These are phyloP conservation scores for Leptopilina drosophilae DNA, from an alignment of 2,888 invertebrate species.

Conservation along the genomic window DNA sequence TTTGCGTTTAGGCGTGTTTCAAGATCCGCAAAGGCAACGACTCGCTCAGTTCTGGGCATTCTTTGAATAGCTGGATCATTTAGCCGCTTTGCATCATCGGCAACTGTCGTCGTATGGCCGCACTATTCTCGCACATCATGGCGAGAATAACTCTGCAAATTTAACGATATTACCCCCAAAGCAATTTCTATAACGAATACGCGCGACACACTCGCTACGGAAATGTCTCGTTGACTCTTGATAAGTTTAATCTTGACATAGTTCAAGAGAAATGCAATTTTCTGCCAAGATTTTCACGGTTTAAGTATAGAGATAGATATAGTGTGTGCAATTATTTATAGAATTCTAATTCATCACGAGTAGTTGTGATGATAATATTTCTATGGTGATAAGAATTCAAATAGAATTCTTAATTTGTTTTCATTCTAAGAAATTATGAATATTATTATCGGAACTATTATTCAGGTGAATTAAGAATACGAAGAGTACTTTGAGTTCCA, in stretches of 20 bases:
- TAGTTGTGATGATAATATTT: no score
- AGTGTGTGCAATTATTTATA: not conserved
- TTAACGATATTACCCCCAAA: constrained; percentile 20
- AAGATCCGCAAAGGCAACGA: constrained; percentile 49
- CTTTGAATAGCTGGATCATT: constrained; percentile 42
- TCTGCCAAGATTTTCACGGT: not conserved
- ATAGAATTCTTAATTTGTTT: no score
- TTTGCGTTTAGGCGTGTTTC: constrained; percentile 48
- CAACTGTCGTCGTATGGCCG: constrained; percentile 9
- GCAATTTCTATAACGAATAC: constrained; percentile 7
- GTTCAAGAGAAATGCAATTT: constrained; percentile 5
- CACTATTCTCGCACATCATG: not conserved
- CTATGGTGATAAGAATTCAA: no score
- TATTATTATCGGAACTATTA: no score
- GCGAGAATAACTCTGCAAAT: constrained; percentile 37
- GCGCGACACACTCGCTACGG: constrained; percentile 21
- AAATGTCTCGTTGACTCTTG: constrained; percentile 36
- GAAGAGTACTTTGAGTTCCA: no score
- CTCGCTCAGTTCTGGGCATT: constrained; percentile 52
- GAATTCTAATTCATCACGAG: not conserved
- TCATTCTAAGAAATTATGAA: no score
- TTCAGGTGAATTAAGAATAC: no score
- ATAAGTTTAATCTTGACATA: constrained; percentile 37
- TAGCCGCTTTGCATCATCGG: constrained; percentile 40
- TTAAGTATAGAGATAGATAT: no score